Conservation (phyloP, 2,888 invertebrate genomes). For the Willowsia nigromaculata region DNA sequence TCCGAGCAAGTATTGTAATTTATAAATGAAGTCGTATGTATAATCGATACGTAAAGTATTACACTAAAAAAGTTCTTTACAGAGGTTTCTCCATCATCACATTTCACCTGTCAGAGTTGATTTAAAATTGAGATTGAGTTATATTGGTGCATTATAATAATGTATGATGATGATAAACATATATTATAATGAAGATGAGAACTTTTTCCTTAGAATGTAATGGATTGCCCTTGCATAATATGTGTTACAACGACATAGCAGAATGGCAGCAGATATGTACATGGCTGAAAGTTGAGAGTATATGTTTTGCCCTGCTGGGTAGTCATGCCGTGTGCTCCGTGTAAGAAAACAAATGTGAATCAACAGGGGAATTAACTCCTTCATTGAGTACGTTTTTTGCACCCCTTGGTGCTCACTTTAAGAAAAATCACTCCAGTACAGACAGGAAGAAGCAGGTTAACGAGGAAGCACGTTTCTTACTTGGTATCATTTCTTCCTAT, state of each 20-base stretch:
- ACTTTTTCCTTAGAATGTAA: background rate
- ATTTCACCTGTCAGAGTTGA: slow-evolving; percentile 51
- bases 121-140: slow-evolving; percentile 72
- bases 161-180: slow-evolving; percentile 12
- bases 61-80: background rate
- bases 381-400: slow-evolving; percentile 50
- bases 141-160: slow-evolving; percentile 44
- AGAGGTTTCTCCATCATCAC: slow-evolving; percentile 20
- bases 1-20: slow-evolving; percentile 24
- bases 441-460: slow-evolving; percentile 35
- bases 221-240: background rate
- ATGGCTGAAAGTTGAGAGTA: background rate
- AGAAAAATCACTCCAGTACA: slow-evolving; percentile 26
- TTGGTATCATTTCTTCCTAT: background rate
- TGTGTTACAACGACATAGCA: too few species aligned
- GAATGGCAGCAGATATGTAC: too few species aligned
- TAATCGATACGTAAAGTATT: background rate
- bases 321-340: slow-evolving; percentile 51
- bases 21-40: background rate
- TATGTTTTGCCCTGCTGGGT: slow-evolving; percentile 31
- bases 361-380: slow-evolving; percentile 61
- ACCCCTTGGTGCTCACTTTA: slow-evolving; percentile 50
- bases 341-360: slow-evolving; percentile 70
- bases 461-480: background rate
- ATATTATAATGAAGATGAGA: slow-evolving; percentile 43